Percentiles rank a stretch among this genome's conserved stretches.
Conservation (phyloP, 2,113 vertebrate species). For the Piprites chloris region DNA sequence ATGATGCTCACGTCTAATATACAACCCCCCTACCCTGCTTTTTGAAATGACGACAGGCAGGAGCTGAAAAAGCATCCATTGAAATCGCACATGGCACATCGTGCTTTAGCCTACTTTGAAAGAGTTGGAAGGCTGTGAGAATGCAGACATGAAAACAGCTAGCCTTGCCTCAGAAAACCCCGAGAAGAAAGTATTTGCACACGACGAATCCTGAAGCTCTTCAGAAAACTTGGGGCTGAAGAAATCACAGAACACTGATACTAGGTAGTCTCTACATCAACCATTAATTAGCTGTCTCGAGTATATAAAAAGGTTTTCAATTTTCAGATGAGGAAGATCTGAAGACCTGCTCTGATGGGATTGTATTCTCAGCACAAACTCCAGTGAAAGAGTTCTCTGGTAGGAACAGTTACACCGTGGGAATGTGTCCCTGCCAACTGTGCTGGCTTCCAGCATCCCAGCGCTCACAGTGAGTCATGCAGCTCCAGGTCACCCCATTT, state of each 20-base stretch:
- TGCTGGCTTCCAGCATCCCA: neutral
- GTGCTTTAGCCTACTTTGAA: neutral
- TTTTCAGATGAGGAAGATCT: neutral
- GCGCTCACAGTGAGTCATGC: neutral
- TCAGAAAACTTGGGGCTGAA: neutral
- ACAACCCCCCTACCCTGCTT: neutral
- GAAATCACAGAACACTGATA: neutral
- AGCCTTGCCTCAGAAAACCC: neutral
- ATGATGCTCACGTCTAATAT: neutral
- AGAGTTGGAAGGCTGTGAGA: neutral
- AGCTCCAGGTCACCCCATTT: neutral
- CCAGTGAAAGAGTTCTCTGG: neutral
- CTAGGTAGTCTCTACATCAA: neutral
- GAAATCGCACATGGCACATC: neutral
- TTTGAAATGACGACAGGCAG: neutral
- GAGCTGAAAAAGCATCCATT: neutral
- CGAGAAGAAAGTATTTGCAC: neutral
- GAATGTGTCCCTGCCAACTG: neutral
- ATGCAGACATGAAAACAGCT: neutral
- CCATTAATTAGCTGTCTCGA: neutral
- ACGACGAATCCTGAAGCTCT: neutral
- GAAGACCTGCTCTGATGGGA: neutral
- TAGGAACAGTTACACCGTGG: too few relatives aligned
- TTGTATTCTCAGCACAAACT: neutral
- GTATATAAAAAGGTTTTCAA: neutral